These are phyloP conservation scores for Trichacis sp. DNA, from an alignment of 2,888 invertebrate species.

Conservation along the genomic window DNA sequence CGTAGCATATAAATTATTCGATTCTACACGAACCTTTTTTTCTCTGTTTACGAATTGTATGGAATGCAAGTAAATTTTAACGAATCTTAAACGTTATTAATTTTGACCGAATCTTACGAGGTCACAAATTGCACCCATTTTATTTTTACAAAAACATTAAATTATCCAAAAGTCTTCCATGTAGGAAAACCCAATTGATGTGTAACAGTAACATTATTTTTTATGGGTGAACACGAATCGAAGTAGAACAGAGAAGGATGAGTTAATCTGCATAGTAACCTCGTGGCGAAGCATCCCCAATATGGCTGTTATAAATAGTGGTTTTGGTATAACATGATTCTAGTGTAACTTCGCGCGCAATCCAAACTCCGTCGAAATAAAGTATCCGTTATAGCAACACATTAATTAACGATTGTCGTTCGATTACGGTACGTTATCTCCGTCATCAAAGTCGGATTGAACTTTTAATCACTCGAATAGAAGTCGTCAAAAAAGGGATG, in stretches of 20 bases:
- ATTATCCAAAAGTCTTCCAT: no score
- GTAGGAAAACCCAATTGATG: no score
- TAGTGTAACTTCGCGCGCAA: slow-evolving; percentile 27
- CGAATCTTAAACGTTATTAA: no score
- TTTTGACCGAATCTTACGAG: no score
- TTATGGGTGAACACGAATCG: background rate
- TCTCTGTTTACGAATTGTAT: no score
- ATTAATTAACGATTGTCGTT: slow-evolving; percentile 36
- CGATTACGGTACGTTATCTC: slow-evolving; percentile 35
- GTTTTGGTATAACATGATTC: slow-evolving; percentile 26
- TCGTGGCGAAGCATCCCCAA: slow-evolving; percentile 3
- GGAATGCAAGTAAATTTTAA: no score
- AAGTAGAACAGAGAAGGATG: background rate
- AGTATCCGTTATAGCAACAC: slow-evolving; percentile 34
- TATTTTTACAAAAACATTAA: no score
- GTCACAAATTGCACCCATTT: no score
- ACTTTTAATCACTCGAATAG: slow-evolving; percentile 39
- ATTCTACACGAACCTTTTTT: no score
- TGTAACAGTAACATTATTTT: no score
- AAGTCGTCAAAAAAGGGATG: background rate
- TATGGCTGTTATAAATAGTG: slow-evolving; percentile 23
- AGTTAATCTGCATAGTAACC: slow-evolving; percentile 17
- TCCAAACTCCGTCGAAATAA: slow-evolving; percentile 28
- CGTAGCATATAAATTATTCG: no score
- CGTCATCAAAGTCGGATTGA: slow-evolving; percentile 35